Conservation (phyloP, 2,113 vertebrate genomes). For the Parotia lawesii region DNA sequence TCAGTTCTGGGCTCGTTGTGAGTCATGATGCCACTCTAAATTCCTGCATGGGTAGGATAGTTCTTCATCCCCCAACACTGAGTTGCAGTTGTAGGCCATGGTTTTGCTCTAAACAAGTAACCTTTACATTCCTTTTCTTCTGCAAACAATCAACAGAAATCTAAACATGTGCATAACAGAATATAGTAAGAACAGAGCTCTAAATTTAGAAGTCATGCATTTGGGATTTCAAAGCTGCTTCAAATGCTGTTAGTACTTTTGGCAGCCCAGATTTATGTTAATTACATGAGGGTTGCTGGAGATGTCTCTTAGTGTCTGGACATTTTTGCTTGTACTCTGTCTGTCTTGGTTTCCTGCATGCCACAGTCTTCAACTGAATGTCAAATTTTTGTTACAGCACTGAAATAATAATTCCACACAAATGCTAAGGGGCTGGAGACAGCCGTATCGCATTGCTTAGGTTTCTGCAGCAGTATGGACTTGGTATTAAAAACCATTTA, state of each 20-base stretch:
- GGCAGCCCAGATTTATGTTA: conserved; percentile 65
- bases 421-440: conserved; percentile 6
- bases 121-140: conserved; percentile 50
- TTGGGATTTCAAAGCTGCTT: conserved; percentile 66
- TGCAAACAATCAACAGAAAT: conserved; percentile 63
- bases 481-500: not conserved
- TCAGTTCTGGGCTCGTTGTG: not conserved
- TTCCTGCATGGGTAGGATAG: not conserved
- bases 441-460: not conserved
- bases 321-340: conserved; percentile 55
- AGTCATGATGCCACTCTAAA: not conserved
- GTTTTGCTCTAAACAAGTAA: conserved; percentile 5
- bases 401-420: conserved; percentile 23
- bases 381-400: conserved; percentile 11
- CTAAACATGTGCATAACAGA: conserved; percentile 65
- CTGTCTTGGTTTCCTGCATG: conserved; percentile 58
- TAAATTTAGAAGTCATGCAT: conserved; percentile 56
- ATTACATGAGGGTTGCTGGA: conserved; percentile 57
- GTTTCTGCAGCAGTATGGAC: conserved; percentile 16
- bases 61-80: not conserved
- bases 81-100: not conserved
- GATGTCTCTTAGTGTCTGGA: conserved; percentile 54
- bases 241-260: conserved; percentile 61
- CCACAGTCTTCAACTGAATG: not conserved
- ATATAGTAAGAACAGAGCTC: conserved; percentile 55